These are phyloP conservation scores for Delphinus delphis DNA, from an alignment of 2,113 vertebrate species.

Conservation along the genomic window DNA sequence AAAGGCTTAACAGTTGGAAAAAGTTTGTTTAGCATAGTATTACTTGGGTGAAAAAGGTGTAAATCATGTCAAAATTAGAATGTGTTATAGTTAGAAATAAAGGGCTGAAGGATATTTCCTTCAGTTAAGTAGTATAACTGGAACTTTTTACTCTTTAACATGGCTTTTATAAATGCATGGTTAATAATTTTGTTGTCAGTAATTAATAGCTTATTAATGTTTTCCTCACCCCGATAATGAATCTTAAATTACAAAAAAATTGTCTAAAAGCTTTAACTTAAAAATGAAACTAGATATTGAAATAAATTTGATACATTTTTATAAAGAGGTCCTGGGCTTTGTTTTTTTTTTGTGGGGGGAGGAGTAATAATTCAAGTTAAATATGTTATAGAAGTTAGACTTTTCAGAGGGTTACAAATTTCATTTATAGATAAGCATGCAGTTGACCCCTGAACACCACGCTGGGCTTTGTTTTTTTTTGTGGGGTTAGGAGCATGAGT, in stretches of 20 bases:
- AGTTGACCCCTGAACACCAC: background rate
- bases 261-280: conserved; percentile 47
- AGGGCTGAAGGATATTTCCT: background rate
- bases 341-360: background rate
- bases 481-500: background rate
- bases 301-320: conserved; percentile 86
- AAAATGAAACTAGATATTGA: conserved; percentile 64
- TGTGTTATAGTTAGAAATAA: background rate
- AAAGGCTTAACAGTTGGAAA: conserved; percentile 19
- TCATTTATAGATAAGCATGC: background rate
- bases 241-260: conserved; percentile 60
- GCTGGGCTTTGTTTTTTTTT: too few species aligned
- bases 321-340: conserved; percentile 35
- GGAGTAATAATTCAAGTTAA: background rate
- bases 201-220: conserved; percentile 62
- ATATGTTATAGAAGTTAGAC: background rate
- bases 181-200: background rate
- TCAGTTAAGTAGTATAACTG: conserved; percentile 61
- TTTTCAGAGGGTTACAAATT: conserved; percentile 14
- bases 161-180: background rate
- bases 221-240: conserved; percentile 41
- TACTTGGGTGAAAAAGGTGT: background rate
- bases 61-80: conserved; percentile 33
- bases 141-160: conserved; percentile 34
- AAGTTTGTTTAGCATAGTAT: background rate